Conservation (phyloP, 2,797 vertebrate genomes). For the Falco concolor region DNA sequence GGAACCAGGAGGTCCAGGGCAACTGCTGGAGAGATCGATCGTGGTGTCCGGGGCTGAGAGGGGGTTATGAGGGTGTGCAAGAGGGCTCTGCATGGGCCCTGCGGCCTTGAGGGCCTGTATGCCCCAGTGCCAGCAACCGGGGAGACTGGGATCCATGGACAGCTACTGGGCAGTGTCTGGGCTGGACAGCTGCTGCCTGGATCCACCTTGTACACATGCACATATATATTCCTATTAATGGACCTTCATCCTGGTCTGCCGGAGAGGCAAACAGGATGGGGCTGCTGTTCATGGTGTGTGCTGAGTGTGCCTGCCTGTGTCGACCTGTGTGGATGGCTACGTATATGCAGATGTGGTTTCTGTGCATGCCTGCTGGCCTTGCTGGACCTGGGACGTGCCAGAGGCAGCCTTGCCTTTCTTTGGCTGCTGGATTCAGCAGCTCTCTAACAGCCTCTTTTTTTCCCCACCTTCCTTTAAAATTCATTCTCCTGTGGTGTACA, state of each 20-base stretch:
- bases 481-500: neutral
- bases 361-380: neutral
- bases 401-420: neutral
- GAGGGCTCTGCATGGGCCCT: neutral
- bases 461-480: neutral
- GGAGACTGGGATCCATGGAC: neutral
- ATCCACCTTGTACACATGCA: neutral
- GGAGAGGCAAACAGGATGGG: neutral
- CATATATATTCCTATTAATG: neutral
- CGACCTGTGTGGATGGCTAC: neutral
- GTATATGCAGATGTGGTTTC: no score
- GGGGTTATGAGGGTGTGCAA: neutral
- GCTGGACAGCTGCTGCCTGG: neutral
- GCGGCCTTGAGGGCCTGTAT: fast-evolving
- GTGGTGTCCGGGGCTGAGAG: neutral
- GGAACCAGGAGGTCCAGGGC: neutral
- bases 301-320: neutral
- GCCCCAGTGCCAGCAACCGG: neutral
- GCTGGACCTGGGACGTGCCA: no score
- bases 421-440: neutral
- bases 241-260: neutral
- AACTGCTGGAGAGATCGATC: fast-evolving
- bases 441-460: neutral
- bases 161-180: neutral
- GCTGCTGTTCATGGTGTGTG: neutral